Conservation (phyloP, 2,888 invertebrate species). For the Gisinianus flammeolus region DNA sequence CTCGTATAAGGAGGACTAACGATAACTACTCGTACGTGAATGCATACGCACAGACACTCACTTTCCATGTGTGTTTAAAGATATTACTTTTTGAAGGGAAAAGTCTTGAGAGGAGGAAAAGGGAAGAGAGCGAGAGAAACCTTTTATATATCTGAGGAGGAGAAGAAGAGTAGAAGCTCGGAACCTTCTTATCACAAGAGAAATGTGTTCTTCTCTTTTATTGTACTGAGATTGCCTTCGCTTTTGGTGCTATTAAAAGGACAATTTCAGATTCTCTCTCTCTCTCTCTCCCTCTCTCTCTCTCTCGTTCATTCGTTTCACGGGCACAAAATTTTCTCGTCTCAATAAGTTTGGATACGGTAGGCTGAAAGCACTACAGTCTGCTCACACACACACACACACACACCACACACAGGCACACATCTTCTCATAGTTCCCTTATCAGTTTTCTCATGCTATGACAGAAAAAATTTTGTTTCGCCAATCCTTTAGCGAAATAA, state of each 20-base stretch:
- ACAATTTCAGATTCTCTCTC: slow-evolving; percentile 29
- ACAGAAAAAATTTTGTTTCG: slow-evolving; percentile 6
- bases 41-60: neutral
- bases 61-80: neutral
- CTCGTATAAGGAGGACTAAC: no score
- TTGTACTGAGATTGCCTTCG: slow-evolving; percentile 51
- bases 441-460: neutral
- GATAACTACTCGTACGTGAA: no score
- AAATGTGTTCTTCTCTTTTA: slow-evolving; percentile 46
- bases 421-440: neutral
- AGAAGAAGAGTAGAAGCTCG: neutral
- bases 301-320: no score
- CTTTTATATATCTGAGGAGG: no score
- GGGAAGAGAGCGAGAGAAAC: neutral
- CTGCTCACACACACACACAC: no score
- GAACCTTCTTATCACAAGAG: slow-evolving; percentile 30
- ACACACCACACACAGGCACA: no score
- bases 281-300: no score
- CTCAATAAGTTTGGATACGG: no score
- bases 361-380: no score
- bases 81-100: neutral
- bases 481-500: neutral
- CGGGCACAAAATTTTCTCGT: neutral
- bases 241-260: slow-evolving; percentile 39
- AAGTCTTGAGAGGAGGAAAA: neutral